Evolutionary conservation across 1,140 invertebrate genomes (phyloP).

Genomic region (Pachypsylla venusta): DNA sequence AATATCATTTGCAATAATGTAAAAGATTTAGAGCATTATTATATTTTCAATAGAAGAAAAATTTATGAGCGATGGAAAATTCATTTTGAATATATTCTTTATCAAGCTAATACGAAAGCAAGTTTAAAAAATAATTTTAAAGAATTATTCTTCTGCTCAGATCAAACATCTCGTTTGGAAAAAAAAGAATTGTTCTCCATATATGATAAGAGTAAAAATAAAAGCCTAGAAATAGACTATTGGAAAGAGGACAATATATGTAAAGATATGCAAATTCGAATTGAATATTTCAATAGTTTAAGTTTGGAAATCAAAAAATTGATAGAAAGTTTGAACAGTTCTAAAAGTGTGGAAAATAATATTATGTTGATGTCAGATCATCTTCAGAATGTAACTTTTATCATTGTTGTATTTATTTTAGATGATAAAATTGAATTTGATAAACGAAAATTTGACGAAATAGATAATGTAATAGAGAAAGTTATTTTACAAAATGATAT

Average conservation of each 20-base stretch:
- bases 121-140: neutral
- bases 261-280: conserved; percentile 1
- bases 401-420: too few relatives aligned
- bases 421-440: too few relatives aligned
- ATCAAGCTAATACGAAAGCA: neutral
- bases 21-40: neutral
- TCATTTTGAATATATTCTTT: neutral
- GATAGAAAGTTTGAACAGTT: neutral
- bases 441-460: too few relatives aligned
- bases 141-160: neutral
- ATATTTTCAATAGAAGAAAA: neutral
- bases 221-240: neutral
- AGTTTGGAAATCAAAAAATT: conserved; percentile 6
- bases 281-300: neutral
- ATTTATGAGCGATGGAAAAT: conserved; percentile 4
- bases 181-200: neutral
- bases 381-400: too few relatives aligned
- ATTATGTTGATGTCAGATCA: too few relatives aligned
- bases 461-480: too few relatives aligned
- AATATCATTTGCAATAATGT: neutral
- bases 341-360: too few relatives aligned
- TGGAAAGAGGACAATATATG: neutral
- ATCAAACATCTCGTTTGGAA: neutral
- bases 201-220: neutral
- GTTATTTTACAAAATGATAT: too few relatives aligned